Evolutionary conservation across 2,888 invertebrate species (phyloP), one percentile per base, ranked within the genome.

Genomic region (Tinea pellionella): DNA sequence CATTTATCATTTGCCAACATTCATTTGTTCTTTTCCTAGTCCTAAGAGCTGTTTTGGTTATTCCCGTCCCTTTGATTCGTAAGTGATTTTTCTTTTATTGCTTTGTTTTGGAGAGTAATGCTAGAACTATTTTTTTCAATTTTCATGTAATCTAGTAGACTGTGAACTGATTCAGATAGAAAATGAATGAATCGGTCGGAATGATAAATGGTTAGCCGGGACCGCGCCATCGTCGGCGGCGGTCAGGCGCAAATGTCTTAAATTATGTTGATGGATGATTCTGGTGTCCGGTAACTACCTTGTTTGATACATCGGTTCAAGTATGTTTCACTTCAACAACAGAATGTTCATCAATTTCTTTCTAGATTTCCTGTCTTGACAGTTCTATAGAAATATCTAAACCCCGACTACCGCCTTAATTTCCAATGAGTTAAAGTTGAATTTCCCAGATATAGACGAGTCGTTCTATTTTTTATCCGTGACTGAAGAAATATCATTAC

Each of bases 1-100:
- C 60, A 64, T 65, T 65, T 62, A 63, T 65, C 64, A 65, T 63
- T 65, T 59, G 55, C 61, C 61, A 62, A 15, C 47, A 51, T 24
- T 32, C 37, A 30, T 43, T 37, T 18, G 16, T 47, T 47, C 16
- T 51, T 32, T 42, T 56, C 12, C 51, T 42, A 30, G 51, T 60
- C 16, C 19, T 2, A 41, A 30, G 30, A 18, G 24, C 19, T 43
- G 59, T 59, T 59, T 59, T 59, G 41, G 59, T 32, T 59, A 37
- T 59, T 41, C 42, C 59, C 58, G 32, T 13, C 15, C 13, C 47
- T 47, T 47, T 47, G 47, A 47, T 15, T 47, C 59, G 18, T 59
- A 42, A 42, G 59, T 42, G 59, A 55, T 19, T 29, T 55, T 55
- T 55, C 55, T 55, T 55, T 24, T 55, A 24, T 55, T 47, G 19